Percentiles rank a stretch among this genome's conserved stretches.
phyloP scores from a whole-genome alignment of 2,888 invertebrate species.

The Iselma pallidipennis region DNA sequence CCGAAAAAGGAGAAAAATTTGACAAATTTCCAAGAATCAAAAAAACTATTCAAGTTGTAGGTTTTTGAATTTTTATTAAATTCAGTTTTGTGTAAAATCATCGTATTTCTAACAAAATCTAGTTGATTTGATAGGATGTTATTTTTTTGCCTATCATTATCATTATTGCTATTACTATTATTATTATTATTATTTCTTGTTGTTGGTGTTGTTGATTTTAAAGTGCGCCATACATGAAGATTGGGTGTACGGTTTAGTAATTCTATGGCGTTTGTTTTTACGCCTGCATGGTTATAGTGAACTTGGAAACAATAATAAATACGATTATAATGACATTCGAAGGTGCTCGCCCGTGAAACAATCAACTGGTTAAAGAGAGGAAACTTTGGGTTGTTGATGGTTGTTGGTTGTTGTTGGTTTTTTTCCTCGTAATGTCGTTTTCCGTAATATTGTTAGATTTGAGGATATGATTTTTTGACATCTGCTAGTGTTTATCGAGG shows the following conservation, averaged over 20 bases:
- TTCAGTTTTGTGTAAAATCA: no score
- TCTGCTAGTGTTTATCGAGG: no score
- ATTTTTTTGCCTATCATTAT: no score
- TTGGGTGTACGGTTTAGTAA: constrained; percentile 35
- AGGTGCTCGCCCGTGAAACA: constrained; percentile 51
- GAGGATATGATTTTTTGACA: no score
- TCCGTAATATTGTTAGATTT: no score
- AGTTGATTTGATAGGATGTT: not conserved
- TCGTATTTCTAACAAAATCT: not conserved
- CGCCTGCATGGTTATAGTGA: constrained; percentile 44
- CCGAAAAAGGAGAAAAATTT: not conserved
- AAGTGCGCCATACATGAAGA: constrained; percentile 34
- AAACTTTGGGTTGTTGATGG: no score
- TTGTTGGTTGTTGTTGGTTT: no score
- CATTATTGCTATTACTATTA: not conserved
- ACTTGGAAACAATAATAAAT: constrained; percentile 50
- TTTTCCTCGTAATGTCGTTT: no score
- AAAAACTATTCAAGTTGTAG: no score
- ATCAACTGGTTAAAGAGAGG: constrained; percentile 32
- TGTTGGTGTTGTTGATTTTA: not conserved
- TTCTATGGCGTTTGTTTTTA: constrained; percentile 41
- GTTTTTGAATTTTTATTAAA: no score
- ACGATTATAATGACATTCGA: constrained; percentile 50
- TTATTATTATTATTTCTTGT: not conserved
- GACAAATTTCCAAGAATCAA: not conserved